Base-by-base conservation (phyloP, 1,140 invertebrate species). In the Sinella curviseta region DNA sequence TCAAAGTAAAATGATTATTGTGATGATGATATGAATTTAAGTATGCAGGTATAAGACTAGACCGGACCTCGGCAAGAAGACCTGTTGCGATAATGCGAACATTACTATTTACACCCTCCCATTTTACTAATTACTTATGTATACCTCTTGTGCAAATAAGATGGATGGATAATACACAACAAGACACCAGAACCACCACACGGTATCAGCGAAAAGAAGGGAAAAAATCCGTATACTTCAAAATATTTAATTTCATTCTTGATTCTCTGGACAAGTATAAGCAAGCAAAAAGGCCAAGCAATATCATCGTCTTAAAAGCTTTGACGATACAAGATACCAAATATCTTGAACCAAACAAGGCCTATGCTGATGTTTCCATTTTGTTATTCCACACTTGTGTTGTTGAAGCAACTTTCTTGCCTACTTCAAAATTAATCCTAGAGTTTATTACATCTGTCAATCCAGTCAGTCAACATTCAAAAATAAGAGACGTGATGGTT, bases 401-500 rank as follows among this genome's bases (percentile, higher is more conserved):
- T 48, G 8, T 20, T 48, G 39, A 48, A 48, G 20, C 39, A 48
- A 48, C 39, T 60, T 12, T 60, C 57, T n/a, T 60, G 57, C 24
- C 57, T 60, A n/a, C 57, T 48, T 48, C 39, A 48, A 48, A 48
- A 48, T 48, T 60, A 70, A 70, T 70, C 65, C 31, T 33, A 30
- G 31, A 70, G 65, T 70, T 70, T 70, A 70, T 70, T 70, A 70
- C 65, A 30, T 3, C 65, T 70, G 65, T 70, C 65, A 70, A 70
- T 70, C 65, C 65, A 70, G 31, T 33, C 26, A 70, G 65, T 70
- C 65, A 70, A 70, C 65, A 70, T 31, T 3, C 12, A 30, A 65
- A 65, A n/a, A n/a, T 8, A 26, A 65, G 57, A 48, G 24, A 60
- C 57, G 57, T 60, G 57, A 48, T 8, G 39, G 4, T n/a, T 12